Evolutionary conservation across 2,113 vertebrate species (phyloP), one percentile per base, ranked within the genome.

Genomic region (Toxotes jaculatrix): DNA sequence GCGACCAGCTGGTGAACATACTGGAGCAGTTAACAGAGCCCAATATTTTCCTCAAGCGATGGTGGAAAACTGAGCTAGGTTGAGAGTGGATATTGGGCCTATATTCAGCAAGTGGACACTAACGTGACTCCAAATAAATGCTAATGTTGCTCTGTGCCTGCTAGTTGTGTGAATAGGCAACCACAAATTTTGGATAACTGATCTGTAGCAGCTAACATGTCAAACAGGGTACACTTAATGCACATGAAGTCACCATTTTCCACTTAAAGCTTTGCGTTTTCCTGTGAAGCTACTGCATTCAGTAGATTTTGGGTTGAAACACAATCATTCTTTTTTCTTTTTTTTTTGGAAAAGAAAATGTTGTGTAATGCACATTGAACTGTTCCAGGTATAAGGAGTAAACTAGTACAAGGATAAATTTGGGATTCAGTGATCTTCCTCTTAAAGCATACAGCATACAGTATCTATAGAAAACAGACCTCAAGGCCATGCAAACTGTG

Each of bases 391-490:
- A 55, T 73, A 73, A 49, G 14, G 59, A 80, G 66, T n/a, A 19
- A 60, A 80, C 17, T 57, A 32, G 66, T 79, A 75, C 38, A 85
- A 76, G 57, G 64, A 81, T 79, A 77, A 66, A 76, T 68, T 80
- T 43, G 7, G 27, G 74, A 63, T 80, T 66, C 40, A 71, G 63
- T 14, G 47, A 49, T 75, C 13, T 59, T 34, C 38, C 43, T 53
- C 75, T 80, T 75, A 65, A 63, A 76, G 72, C 65, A 76, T 57
- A 63, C 53, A 59, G 75, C 74, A 77, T 61, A 85, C 77, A 80
- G 69, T 87, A 88, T 87, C 87, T 90, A 87, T 85, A 86, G 74
- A 89, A 86, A 85, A 86, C 85, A 87, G 75, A 69, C 69, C 63
- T 56, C n/a, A 43, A 82, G 64, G 66, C 57, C 71, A 74, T 74